phyloP scores from a whole-genome alignment of 2,888 invertebrate species.

The Troides oblongomaculatus region DNA sequence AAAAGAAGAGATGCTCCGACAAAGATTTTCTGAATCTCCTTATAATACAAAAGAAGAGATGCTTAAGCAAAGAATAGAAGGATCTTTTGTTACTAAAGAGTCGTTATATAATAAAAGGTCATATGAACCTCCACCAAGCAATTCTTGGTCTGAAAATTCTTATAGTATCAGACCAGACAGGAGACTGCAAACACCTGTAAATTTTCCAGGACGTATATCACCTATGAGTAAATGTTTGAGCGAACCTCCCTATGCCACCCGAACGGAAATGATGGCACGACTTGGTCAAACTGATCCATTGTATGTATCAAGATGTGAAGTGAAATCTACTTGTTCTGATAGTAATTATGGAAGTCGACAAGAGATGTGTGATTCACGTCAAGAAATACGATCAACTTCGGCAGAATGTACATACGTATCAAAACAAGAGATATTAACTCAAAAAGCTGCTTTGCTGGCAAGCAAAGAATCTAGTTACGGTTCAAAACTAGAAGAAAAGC shows the following conservation, averaged over 20 bases:
- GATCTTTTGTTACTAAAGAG: slow-evolving; percentile 55
- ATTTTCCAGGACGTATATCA: slow-evolving; percentile 61
- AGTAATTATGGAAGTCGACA: slow-evolving; percentile 54
- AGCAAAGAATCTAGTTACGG: slow-evolving; percentile 67
- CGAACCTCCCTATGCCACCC: slow-evolving; percentile 71
- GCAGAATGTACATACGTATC: slow-evolving; percentile 76
- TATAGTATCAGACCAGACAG: slow-evolving; percentile 70
- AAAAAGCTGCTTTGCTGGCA: slow-evolving; percentile 73
- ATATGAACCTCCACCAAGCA: slow-evolving; percentile 68
- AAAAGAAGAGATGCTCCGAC: slow-evolving; percentile 76
- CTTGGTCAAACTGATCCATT: slow-evolving; percentile 64
- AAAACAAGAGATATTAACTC: slow-evolving; percentile 74
- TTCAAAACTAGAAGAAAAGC: slow-evolving; percentile 67
- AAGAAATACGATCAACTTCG: slow-evolving; percentile 63
- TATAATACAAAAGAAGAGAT: slow-evolving; percentile 75
- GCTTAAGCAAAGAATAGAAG: slow-evolving; percentile 69
- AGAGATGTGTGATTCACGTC: slow-evolving; percentile 56
- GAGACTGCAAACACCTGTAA: slow-evolving; percentile 65
- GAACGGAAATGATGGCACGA: slow-evolving; percentile 71
- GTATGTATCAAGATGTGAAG: slow-evolving; percentile 62
- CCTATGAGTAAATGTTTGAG: slow-evolving; percentile 75
- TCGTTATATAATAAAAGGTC: slow-evolving; percentile 68
- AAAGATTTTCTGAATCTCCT: slow-evolving; percentile 74
- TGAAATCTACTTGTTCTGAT: slow-evolving; percentile 73
- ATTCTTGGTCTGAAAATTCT: slow-evolving; percentile 67